Evolutionary conservation across 2,888 invertebrate genomes (phyloP).

Genomic region (Platerodrilus igneus): DNA sequence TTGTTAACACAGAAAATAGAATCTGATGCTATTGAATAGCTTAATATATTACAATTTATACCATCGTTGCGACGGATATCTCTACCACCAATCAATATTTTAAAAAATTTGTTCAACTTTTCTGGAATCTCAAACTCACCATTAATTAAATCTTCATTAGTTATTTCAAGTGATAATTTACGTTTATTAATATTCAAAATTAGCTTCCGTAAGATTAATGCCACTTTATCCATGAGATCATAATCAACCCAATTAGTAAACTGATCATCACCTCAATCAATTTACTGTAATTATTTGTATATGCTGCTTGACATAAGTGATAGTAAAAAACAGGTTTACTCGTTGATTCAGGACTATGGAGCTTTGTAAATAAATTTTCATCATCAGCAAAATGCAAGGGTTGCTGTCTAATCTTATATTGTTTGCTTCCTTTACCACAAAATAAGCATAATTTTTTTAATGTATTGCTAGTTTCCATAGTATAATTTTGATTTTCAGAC

Average conservation of each 20-base stretch:
- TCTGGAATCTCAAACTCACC: conserved; percentile 15
- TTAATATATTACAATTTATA: conserved; percentile 12
- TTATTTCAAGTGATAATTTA: conserved; percentile 8
- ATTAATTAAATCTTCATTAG: conserved; percentile 8
- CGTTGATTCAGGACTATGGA: neutral
- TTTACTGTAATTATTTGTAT: conserved; percentile 18
- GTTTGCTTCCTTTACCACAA: conserved; percentile 16
- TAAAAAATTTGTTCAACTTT: conserved; percentile 16
- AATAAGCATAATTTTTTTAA: conserved; percentile 16
- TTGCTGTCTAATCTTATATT: conserved; percentile 17
- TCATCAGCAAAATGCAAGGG: conserved; percentile 16
- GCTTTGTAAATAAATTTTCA: conserved; percentile 17
- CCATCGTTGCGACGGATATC: conserved; percentile 16
- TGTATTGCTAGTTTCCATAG: conserved; percentile 5
- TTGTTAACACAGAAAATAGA: conserved; percentile 29
- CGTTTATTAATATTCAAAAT: conserved; percentile 15
- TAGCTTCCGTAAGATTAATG: conserved; percentile 8
- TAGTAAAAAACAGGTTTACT: conserved; percentile 6
- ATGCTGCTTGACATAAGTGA: conserved; percentile 6
- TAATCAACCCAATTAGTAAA: conserved; percentile 11
- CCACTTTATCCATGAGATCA: conserved; percentile 12
- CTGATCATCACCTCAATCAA: conserved; percentile 11
- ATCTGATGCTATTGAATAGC: conserved; percentile 18
- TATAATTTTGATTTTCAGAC: too few relatives aligned
- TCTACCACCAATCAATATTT: conserved; percentile 14